These are phyloP conservation scores for Agonopterix heracliana DNA, from an alignment of 2,888 invertebrate genomes.

Conservation along the genomic window DNA sequence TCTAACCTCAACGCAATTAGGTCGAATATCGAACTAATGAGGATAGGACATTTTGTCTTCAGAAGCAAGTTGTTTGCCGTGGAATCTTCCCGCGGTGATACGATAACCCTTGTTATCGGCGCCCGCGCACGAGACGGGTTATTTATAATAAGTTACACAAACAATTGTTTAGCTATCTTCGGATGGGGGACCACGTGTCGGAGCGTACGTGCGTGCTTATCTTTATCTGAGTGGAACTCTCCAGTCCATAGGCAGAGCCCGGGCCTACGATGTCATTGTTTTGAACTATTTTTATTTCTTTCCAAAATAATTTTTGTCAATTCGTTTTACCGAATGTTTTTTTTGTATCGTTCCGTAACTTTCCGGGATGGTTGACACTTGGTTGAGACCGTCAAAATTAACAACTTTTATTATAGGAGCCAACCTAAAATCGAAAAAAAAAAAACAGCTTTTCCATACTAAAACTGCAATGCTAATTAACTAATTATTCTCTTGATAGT, in stretches of 20 bases:
- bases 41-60: conserved; percentile 14
- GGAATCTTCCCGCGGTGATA: conserved; percentile 64
- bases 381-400: no score
- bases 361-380: no score
- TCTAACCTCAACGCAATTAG: conserved; percentile 8
- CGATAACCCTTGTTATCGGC: conserved; percentile 57
- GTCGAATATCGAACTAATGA: conserved; percentile 4
- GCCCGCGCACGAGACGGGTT: conserved; percentile 55
- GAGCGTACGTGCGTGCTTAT: conserved; percentile 18
- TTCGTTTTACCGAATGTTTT: no score
- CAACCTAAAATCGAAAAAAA: no score
- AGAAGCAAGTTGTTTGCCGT: conserved; percentile 55
- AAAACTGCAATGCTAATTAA: no score
- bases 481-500: no score
- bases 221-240: conserved; percentile 25
- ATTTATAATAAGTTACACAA: conserved; percentile 27
- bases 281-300: no score
- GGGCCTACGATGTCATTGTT: no score
- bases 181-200: conserved; percentile 30
- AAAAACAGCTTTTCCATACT: no score
- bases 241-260: conserved; percentile 14
- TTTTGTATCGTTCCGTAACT: no score
- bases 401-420: no score
- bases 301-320: no score
- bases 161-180: conserved; percentile 24